Evolutionary conservation across 92 coral and sea anemone species (phyloP).

Genomic region (Zoanthus solanderi): DNA sequence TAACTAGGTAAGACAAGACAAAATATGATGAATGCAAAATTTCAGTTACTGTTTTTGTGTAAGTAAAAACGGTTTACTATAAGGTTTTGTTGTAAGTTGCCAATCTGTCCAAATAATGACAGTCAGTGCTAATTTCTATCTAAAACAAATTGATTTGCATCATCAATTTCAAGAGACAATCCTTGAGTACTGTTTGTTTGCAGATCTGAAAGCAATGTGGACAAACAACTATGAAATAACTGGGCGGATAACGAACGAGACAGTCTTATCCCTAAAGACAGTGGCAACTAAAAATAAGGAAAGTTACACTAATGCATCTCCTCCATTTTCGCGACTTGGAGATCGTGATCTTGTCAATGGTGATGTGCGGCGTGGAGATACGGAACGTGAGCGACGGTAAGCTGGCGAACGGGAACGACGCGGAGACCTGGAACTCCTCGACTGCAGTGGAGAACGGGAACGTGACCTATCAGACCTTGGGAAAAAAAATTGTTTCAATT

Average conservation of each 20-base stretch:
- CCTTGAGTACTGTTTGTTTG: background rate
- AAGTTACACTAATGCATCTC: background rate
- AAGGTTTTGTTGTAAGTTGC: too few relatives aligned
- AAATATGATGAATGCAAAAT: background rate
- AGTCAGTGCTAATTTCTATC: background rate
- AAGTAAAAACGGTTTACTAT: background rate
- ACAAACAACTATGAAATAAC: background rate
- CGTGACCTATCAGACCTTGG: conserved; percentile 73
- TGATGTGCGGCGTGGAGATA: conserved; percentile 75
- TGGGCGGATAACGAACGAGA: background rate
- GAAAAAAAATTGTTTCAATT: background rate
- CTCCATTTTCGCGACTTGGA: conserved; percentile 38
- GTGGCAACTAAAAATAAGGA: background rate
- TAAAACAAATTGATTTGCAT: background rate
- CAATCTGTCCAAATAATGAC: background rate
- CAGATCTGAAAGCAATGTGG: background rate
- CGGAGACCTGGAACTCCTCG: conserved; percentile 58
- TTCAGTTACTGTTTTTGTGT: background rate
- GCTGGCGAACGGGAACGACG: conserved; percentile 78
- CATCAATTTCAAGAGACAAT: background rate
- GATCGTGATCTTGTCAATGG: conserved; percentile 67
- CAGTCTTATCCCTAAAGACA: background rate
- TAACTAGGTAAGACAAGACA: background rate
- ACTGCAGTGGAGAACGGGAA: conserved; percentile 73
- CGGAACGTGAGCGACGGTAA: conserved; percentile 70